Conservation (phyloP, 2,797 vertebrate species). For the Picus viridis region DNA sequence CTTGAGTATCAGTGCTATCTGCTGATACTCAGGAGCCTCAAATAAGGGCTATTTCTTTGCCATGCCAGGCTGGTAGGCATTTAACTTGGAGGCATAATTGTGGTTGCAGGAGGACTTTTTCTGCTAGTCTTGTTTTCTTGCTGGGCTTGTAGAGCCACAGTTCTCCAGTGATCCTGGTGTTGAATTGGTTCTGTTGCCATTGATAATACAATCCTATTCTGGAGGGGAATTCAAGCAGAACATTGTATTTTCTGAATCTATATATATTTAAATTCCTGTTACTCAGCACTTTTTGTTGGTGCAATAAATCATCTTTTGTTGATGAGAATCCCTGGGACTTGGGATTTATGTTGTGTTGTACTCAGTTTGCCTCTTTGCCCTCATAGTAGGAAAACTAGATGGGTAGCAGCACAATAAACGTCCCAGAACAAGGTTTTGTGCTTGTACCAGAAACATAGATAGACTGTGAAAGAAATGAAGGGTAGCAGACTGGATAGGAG, state of each 20-base stretch:
- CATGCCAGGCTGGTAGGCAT: fast-evolving
- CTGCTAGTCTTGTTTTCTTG: background rate
- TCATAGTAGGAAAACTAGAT: background rate
- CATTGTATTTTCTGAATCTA: too few relatives aligned
- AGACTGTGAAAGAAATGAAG: background rate
- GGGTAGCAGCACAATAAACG: background rate
- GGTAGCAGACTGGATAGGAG: background rate
- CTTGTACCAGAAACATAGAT: background rate
- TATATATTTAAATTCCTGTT: background rate
- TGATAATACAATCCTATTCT: background rate
- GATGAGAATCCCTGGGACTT: background rate
- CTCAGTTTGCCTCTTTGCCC: background rate
- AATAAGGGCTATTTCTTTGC: background rate
- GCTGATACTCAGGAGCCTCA: background rate
- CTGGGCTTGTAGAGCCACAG: background rate
- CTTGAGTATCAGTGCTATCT: background rate
- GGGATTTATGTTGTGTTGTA: background rate
- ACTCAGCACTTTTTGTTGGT: background rate
- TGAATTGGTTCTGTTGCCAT: background rate
- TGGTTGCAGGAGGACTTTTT: background rate
- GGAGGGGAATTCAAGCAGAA: background rate
- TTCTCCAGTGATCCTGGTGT: background rate
- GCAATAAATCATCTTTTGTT: background rate
- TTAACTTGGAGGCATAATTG: background rate
- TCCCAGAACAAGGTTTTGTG: background rate